Base-by-base conservation (phyloP, 2,888 invertebrate species). In the Prenolepis imparis region DNA sequence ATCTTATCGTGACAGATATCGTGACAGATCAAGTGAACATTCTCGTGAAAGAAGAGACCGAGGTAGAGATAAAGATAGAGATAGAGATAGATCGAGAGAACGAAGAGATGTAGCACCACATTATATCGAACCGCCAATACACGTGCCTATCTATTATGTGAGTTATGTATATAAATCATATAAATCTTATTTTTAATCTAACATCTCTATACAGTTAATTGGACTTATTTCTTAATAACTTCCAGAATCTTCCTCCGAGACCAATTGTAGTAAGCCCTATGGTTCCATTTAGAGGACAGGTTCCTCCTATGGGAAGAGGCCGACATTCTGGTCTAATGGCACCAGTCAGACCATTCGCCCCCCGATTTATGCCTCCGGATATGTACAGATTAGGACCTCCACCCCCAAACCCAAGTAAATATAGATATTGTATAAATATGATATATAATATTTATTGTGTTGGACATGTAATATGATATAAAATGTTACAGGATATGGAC, bases 231-330 rank as follows among this genome's bases (percentile, higher is more conserved):
- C 0, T 55, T 18, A 1, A 55, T 9, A 28, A 78, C 5, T 66
- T 28, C 8, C 64, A 90, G 89, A 84, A 83, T 75, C 91, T 90
- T 52, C 88, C 87, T 32, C 89, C 89, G 3, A 88, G 93, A 67
- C 93, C 92, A 3, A 89, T 92, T n/a, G 89, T 93, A 87, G 84
- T 92, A 55, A 84, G 89, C 21, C 91, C 90, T 3, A 87, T 91
- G 83, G 84, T 92, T 52, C 89, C 88, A 28, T 84, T 91, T 32
- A 88, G 91, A 41, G 88, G 87, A 11, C 93, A 87, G n/a, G 75
- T 91, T 63, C 87, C 89, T 11, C 78, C 89, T 36, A 63, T 87
- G 5, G 86, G 88, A 61, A 87, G 90, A 57, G 85, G 87, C 66
- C 78, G 90, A 39, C 92, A 91, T 67, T 86, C 88, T 61, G 36